Conservation (phyloP, 2,888 invertebrate genomes). For the Hoplodrina ambigua region DNA sequence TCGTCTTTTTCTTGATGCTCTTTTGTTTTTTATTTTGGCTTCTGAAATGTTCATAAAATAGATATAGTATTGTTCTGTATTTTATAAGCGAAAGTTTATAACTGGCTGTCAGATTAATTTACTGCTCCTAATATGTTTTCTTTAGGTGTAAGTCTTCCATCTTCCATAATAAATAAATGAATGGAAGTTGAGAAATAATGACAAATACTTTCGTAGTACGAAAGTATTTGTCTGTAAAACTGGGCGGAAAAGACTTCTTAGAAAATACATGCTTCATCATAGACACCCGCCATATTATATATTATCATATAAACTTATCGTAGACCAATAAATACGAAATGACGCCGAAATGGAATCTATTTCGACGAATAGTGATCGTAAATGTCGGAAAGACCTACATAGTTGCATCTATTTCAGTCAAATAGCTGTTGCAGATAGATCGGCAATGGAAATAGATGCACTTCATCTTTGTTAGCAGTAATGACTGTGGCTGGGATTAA, state of each 20-base stretch:
- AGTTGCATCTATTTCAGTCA: constrained; percentile 45
- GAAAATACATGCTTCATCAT: constrained; percentile 23
- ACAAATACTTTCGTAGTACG: too few relatives aligned
- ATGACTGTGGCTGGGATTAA: constrained; percentile 46
- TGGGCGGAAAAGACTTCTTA: constrained; percentile 6
- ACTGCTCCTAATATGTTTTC: too few relatives aligned
- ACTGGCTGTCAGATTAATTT: too few relatives aligned
- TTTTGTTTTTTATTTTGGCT: too few relatives aligned
- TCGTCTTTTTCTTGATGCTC: too few relatives aligned
- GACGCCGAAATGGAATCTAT: constrained; percentile 38
- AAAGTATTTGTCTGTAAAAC: too few relatives aligned
- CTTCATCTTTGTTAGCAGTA: constrained; percentile 55
- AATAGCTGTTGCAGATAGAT: constrained; percentile 43
- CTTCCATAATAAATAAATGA: too few relatives aligned
- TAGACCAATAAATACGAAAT: constrained; percentile 42
- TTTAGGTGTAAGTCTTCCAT: too few relatives aligned
- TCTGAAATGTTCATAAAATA: too few relatives aligned
- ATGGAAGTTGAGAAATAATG: too few relatives aligned
- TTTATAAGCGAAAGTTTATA: too few relatives aligned
- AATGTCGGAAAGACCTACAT: constrained; percentile 51
- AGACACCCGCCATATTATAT: constrained; percentile 19
- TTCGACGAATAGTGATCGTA: constrained; percentile 46
- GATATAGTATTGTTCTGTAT: too few relatives aligned
- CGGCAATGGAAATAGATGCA: constrained; percentile 40
- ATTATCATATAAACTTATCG: constrained; percentile 44